A percentile compares a stretch with the other conserved stretches of the same genome.
Conservation (phyloP, 2,888 invertebrate species). For the Scaptomyza parva region DNA sequence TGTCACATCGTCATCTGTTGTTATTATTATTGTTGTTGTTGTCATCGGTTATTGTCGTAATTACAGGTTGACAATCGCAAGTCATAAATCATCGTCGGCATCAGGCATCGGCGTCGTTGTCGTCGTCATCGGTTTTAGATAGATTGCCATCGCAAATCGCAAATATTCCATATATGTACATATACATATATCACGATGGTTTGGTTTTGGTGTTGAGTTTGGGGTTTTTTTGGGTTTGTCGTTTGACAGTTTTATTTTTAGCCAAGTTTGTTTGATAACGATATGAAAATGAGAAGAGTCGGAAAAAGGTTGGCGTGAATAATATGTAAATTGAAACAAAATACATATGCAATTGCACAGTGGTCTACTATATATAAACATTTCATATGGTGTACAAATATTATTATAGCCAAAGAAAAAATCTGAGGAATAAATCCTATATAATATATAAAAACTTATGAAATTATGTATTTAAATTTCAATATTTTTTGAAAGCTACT, state of each 20-base stretch:
- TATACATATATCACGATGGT: conserved; percentile 30
- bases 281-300: conserved; percentile 32
- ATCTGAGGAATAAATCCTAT: neutral
- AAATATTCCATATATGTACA: conserved; percentile 31
- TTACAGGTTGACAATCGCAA: conserved; percentile 71
- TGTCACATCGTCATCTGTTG: conserved; percentile 83
- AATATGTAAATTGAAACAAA: neutral
- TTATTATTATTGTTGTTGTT: conserved; percentile 38
- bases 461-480: neutral
- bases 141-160: conserved; percentile 55
- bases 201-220: conserved; percentile 6
- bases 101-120: conserved; percentile 34
- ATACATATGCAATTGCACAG: conserved; percentile 11
- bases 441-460: no score
- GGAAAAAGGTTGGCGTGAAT: neutral
- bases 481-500: neutral
- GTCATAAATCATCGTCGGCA: conserved; percentile 68
- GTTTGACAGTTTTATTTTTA: conserved; percentile 67
- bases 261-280: conserved; percentile 18
- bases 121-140: conserved; percentile 46
- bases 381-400: no score
- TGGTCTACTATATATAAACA: conserved; percentile 4
- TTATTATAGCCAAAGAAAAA: neutral
- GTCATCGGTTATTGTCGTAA: conserved; percentile 59
- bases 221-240: conserved; percentile 9